Evolutionary conservation across 2,888 invertebrate genomes (phyloP).

Genomic region (Lochmaea crataegi): DNA sequence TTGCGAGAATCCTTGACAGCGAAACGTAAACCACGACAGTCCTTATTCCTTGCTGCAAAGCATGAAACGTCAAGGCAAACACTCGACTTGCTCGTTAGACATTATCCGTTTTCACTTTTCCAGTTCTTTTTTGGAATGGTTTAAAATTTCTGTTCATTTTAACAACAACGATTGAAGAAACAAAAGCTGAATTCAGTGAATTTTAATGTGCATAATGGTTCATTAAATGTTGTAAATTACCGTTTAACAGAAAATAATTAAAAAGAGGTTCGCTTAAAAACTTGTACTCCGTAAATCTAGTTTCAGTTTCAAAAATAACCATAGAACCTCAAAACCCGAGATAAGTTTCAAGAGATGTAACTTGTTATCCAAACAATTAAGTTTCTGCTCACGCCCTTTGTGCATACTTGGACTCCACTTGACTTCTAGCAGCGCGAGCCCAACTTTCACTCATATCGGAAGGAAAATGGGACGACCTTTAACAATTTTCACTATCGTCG

Average conservation of each 20-base stretch:
- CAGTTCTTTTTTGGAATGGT: background rate
- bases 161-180: no score
- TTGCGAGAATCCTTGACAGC: conserved; percentile 33
- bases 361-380: conserved; percentile 5
- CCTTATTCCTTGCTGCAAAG: conserved; percentile 36
- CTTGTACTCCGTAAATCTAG: background rate
- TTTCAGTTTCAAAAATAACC: background rate
- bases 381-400: conserved; percentile 11
- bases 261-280: no score
- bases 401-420: conserved; percentile 16
- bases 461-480: background rate
- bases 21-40: conserved; percentile 38
- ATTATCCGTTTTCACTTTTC: conserved; percentile 39
- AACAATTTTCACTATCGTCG: conserved; percentile 10
- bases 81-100: conserved; percentile 46
- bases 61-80: conserved; percentile 48
- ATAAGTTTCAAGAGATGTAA: conserved; percentile 3
- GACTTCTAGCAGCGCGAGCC: background rate
- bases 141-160: background rate
- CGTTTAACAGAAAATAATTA: no score
- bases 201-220: no score
- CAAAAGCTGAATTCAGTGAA: no score
- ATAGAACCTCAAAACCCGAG: background rate
- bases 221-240: no score
- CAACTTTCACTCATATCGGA: conserved; percentile 16